These are phyloP conservation scores for Stercorarius parasiticus DNA, from an alignment of 2,113 vertebrate species.

Conservation along the genomic window DNA sequence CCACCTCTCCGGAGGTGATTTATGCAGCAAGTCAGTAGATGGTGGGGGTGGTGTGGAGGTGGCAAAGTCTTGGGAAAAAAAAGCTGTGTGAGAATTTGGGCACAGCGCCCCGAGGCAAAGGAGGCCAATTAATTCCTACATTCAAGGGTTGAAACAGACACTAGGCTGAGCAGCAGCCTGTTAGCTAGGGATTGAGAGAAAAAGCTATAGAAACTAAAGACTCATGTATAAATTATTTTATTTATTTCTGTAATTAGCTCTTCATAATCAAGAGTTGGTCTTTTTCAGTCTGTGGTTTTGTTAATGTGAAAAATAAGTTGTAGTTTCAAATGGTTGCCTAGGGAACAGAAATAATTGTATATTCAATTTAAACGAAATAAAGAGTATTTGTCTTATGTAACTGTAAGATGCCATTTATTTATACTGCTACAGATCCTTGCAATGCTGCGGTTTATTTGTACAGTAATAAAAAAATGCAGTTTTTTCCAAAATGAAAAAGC, in stretches of 20 bases:
- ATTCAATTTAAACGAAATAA: conserved; percentile 81
- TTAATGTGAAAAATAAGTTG: conserved; percentile 77
- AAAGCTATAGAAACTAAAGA: conserved; percentile 63
- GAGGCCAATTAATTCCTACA: neutral
- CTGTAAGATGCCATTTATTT: conserved; percentile 74
- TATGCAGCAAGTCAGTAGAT: neutral
- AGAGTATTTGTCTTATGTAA: conserved; percentile 80
- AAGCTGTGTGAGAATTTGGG: neutral
- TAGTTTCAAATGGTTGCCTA: conserved; percentile 79
- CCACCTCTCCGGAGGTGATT: conserved; percentile 22
- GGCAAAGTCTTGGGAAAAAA: neutral
- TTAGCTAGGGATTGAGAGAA: conserved; percentile 15
- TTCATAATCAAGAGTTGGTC: conserved; percentile 78
- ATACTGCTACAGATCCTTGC: conserved; percentile 69
- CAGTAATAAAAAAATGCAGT: conserved; percentile 69
- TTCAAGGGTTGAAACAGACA: conserved; percentile 18
- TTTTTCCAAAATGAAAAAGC: conserved; percentile 76
- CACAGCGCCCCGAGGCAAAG: neutral
- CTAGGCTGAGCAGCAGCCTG: conserved; percentile 54
- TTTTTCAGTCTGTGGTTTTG: conserved; percentile 78
- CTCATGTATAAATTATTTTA: conserved; percentile 82
- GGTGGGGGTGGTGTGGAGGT: neutral
- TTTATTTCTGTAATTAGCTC: conserved; percentile 84
- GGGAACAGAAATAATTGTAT: conserved; percentile 79
- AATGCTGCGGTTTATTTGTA: conserved; percentile 69